phyloP scores from a whole-genome alignment of 1,140 invertebrate species.

The Achroia grisella region DNA sequence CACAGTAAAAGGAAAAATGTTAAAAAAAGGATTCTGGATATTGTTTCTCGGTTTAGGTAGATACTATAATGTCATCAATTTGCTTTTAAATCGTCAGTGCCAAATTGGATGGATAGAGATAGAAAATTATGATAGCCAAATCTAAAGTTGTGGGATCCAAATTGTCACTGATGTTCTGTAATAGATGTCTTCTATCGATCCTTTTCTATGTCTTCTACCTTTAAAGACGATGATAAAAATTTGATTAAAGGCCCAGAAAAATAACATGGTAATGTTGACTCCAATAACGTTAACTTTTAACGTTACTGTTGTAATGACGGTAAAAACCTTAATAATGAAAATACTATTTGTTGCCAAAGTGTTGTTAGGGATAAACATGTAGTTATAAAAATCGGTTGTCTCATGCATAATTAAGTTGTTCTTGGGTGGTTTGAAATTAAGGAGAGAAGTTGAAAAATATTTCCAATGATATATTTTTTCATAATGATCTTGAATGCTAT shows the following conservation, averaged over 20 bases:
- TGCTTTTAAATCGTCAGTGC: constrained; percentile 24
- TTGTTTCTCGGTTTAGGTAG: constrained; percentile 47
- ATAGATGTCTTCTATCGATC: constrained; percentile 35
- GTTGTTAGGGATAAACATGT: constrained; percentile 69
- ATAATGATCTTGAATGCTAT: constrained; percentile 70
- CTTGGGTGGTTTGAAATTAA: constrained; percentile 67
- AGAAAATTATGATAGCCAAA: constrained; percentile 46
- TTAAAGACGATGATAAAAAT: constrained; percentile 52
- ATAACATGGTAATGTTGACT: constrained; percentile 53
- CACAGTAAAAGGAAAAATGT: constrained; percentile 49
- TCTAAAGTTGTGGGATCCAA: constrained; percentile 23
- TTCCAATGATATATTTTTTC: constrained; percentile 74
- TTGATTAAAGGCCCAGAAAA: constrained; percentile 39
- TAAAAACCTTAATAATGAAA: constrained; percentile 38
- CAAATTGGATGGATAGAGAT: constrained; percentile 25
- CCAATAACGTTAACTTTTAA: constrained; percentile 56
- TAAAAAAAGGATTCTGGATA: constrained; percentile 44
- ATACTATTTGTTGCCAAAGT: constrained; percentile 73
- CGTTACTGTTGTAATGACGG: constrained; percentile 61
- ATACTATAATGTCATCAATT: constrained; percentile 32
- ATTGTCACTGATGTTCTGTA: constrained; percentile 21
- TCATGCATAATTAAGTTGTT: constrained; percentile 71
- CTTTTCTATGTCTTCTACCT: constrained; percentile 56
- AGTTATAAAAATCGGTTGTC: constrained; percentile 71
- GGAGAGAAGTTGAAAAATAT: constrained; percentile 69